phyloP scores from a whole-genome alignment of 1,140 invertebrate genomes.

The Capitella teleta region DNA sequence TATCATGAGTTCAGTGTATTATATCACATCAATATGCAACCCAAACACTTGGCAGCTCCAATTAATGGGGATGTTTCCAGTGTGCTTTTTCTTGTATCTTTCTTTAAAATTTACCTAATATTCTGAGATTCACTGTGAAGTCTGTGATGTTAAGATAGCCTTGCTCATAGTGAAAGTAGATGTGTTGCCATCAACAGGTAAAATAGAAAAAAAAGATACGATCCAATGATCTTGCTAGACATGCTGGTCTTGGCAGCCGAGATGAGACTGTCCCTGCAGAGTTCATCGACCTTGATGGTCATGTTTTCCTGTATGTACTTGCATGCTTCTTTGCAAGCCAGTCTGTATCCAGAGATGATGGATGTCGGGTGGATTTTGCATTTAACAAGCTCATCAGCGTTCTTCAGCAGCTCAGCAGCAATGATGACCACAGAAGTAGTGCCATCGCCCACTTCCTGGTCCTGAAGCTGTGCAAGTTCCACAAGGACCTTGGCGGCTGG shows the following conservation, averaged over 20 bases:
- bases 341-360: constrained; percentile 93
- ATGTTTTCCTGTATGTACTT: constrained; percentile 60
- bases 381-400: constrained; percentile 97
- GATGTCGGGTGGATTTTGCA: constrained; percentile 97
- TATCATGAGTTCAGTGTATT: too few species aligned
- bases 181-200: too few species aligned
- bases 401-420: constrained; percentile 74
- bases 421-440: constrained; percentile 93
- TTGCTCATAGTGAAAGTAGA: too few species aligned
- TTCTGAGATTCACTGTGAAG: too few species aligned
- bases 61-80: too few species aligned
- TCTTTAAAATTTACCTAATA: too few species aligned
- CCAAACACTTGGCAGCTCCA: too few species aligned
- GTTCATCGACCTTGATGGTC: constrained; percentile 75
- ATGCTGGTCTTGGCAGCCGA: constrained; percentile 97
- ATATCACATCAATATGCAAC: too few species aligned
- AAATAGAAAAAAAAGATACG: constrained; percentile 67
- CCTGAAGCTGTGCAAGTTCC: constrained; percentile 92
- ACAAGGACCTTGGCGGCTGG: constrained; percentile 94
- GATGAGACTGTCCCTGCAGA: constrained; percentile 76
- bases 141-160: too few species aligned
- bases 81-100: too few species aligned
- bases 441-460: constrained; percentile 96
- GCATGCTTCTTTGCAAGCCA: constrained; percentile 78
- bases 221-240: constrained; percentile 97